phyloP scores from a whole-genome alignment of 2,888 invertebrate species.

The Spilarctia lutea region DNA sequence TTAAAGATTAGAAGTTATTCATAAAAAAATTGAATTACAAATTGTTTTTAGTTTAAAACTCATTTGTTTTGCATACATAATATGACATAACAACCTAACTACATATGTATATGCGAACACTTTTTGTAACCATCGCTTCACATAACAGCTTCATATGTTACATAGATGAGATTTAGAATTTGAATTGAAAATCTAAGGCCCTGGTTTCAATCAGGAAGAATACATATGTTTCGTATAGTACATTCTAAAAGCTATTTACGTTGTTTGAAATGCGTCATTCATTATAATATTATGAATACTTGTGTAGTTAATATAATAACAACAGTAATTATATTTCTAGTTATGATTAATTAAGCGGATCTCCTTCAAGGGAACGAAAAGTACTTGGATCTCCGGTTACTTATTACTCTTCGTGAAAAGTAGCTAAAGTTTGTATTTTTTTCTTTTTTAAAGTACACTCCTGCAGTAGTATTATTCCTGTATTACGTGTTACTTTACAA shows the following conservation, averaged over 20 bases:
- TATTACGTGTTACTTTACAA: no score
- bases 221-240: neutral
- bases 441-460: no score
- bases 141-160: neutral
- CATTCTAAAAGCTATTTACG: neutral
- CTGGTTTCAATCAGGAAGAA: constrained; percentile 1
- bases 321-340: neutral
- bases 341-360: neutral
- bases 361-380: neutral
- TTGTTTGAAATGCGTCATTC: neutral
- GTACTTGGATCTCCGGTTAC: neutral
- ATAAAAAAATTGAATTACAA: neutral
- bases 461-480: no score
- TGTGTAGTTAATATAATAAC: neutral
- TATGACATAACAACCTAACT: neutral
- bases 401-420: no score
- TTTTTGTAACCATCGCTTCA: neutral
- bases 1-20: no score
- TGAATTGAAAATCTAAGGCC: neutral
- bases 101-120: neutral
- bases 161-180: neutral
- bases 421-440: no score
- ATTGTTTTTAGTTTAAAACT: neutral
- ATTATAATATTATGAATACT: neutral
- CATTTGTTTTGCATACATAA: neutral